Conservation (phyloP, 1,140 invertebrate genomes). For the Drosophila yakuba region DNA sequence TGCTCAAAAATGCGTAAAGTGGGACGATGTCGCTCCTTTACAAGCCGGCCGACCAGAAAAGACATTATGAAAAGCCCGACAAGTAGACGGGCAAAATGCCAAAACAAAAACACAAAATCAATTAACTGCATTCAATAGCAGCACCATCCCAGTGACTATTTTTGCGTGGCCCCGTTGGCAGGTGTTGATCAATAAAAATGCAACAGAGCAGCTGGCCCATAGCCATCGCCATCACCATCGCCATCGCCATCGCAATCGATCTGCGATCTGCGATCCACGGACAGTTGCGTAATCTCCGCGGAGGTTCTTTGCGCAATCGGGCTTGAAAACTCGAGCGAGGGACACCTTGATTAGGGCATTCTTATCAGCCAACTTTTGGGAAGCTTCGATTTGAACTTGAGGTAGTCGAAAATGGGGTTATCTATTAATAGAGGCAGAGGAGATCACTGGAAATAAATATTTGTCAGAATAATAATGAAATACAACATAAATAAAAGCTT, state of each 20-base stretch:
- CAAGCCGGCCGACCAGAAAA: conserved; percentile 37
- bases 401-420: conserved; percentile 53
- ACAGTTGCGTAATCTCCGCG: conserved; percentile 47
- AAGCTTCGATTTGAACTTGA: conserved; percentile 42
- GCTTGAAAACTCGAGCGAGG: conserved; percentile 66
- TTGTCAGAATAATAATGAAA: background rate
- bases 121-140: conserved; percentile 62
- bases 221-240: background rate
- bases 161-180: conserved; percentile 64
- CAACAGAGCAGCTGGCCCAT: conserved; percentile 60
- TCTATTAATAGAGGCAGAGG: conserved; percentile 49
- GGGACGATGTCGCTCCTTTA: conserved; percentile 80
- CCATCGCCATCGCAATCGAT: background rate
- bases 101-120: conserved; percentile 77
- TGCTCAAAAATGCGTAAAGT: conserved; percentile 80
- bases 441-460: conserved; percentile 11
- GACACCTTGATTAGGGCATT: conserved; percentile 41
- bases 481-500: too few species aligned
- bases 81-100: conserved; percentile 76
- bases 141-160: conserved; percentile 27
- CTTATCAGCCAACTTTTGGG: conserved; percentile 41
- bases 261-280: conserved; percentile 12
- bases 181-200: conserved; percentile 80
- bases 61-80: conserved; percentile 71
- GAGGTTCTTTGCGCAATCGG: conserved; percentile 67